A percentile compares a stretch with the other conserved stretches of the same genome.
Conservation (phyloP, 2,113 vertebrate species). For the Petaurus breviceps region DNA sequence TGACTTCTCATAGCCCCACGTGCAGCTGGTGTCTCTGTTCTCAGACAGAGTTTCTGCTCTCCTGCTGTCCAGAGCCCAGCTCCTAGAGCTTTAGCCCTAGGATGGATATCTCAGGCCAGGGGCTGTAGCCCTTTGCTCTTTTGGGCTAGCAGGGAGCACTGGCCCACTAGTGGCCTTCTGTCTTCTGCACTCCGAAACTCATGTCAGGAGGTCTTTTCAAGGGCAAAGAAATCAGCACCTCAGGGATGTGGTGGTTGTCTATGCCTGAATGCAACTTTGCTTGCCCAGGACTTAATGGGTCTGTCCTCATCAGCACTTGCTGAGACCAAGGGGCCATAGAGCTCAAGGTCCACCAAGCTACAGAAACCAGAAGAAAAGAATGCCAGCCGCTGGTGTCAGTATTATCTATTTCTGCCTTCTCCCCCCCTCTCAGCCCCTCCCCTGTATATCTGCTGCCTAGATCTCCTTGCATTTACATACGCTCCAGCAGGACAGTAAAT, state of each 20-base stretch:
- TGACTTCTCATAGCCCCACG: background rate
- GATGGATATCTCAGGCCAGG: background rate
- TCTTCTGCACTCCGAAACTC: background rate
- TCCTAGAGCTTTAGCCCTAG: too few relatives aligned
- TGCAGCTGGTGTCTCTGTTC: background rate
- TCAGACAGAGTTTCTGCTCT: background rate
- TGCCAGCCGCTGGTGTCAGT: background rate
- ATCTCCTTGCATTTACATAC: conserved; percentile 76
- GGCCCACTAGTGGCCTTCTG: background rate
- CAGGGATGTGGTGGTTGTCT: background rate
- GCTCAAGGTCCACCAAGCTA: background rate
- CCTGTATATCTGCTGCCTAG: conserved; percentile 21
- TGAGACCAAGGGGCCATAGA: background rate
- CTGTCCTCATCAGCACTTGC: background rate
- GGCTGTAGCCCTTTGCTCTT: background rate
- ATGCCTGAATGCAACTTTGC: background rate
- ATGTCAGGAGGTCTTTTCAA: background rate
- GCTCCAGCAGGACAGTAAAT: conserved; percentile 77
- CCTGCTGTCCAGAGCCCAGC: background rate
- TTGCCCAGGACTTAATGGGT: background rate
- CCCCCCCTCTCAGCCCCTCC: background rate
- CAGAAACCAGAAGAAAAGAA: background rate
- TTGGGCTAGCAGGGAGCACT: background rate
- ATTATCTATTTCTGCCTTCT: background rate
- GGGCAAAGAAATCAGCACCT: background rate